Evolutionary conservation across 1,140 invertebrate genomes (phyloP).

Genomic region (Drosophila nigrodunni): DNA sequence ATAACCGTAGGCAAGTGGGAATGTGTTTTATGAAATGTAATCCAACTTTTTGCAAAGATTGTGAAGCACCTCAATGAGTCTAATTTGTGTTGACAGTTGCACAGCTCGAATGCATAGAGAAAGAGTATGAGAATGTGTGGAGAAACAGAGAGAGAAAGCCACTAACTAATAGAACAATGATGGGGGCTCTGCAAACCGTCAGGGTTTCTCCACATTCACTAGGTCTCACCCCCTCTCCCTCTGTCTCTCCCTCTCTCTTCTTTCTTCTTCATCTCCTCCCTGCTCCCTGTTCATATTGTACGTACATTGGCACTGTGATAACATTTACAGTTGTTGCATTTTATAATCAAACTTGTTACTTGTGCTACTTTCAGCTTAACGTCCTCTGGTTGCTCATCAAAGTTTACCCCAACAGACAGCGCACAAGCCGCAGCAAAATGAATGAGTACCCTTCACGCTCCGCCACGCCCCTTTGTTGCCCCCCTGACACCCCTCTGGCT

Average conservation of each 20-base stretch:
- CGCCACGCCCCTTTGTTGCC: neutral
- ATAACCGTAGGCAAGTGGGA: slow-evolving; percentile 7
- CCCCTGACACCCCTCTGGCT: neutral
- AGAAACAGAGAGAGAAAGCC: neutral
- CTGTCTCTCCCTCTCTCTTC: too few relatives aligned
- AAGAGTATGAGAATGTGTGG: neutral
- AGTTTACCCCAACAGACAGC: slow-evolving; percentile 74
- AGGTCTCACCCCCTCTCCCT: neutral
- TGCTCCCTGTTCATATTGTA: slow-evolving; percentile 34
- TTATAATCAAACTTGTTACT: slow-evolving; percentile 80
- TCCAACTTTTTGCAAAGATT: slow-evolving; percentile 27
- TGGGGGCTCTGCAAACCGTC: neutral
- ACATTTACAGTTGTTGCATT: slow-evolving; percentile 81
- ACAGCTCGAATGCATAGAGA: slow-evolving; percentile 1
- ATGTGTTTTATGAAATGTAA: slow-evolving; percentile 23
- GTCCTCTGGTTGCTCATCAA: slow-evolving; percentile 68
- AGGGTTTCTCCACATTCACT: slow-evolving; percentile 11
- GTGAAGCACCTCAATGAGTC: slow-evolving; percentile 32
- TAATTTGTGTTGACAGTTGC: slow-evolving; percentile 48
- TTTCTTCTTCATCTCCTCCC: neutral
- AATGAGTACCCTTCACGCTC: slow-evolving; percentile 54
- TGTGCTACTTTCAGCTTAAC: slow-evolving; percentile 70
- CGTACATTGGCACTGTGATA: slow-evolving; percentile 70
- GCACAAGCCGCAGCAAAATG: slow-evolving; percentile 69
- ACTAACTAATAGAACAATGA: slow-evolving; percentile 44